Evolutionary conservation across 2,113 vertebrate species (phyloP).

Genomic region (Oxygymnocypris stewartii): DNA sequence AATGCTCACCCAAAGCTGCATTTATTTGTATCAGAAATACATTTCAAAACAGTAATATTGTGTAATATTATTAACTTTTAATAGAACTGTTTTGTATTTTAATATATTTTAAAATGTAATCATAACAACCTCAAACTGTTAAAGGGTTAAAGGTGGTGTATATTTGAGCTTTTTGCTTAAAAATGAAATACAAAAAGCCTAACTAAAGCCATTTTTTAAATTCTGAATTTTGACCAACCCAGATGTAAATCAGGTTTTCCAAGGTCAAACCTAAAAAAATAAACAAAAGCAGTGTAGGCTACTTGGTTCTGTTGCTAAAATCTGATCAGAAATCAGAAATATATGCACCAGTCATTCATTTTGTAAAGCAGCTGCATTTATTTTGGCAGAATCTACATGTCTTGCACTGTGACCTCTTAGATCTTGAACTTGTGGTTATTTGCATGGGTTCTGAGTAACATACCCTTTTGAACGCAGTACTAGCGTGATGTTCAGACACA

Average conservation of each 20-base stretch:
- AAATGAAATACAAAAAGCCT: not conserved
- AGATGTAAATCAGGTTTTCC: not conserved
- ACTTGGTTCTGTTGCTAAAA: not conserved
- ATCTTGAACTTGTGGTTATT: slow-evolving; percentile 8
- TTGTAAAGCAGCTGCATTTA: slow-evolving; percentile 41
- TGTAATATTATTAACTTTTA: no score
- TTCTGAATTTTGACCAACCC: not conserved
- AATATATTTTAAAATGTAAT: no score
- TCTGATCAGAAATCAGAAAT: not conserved
- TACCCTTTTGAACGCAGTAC: slow-evolving; percentile 24
- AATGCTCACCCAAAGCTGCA: no score
- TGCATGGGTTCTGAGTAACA: slow-evolving; percentile 14
- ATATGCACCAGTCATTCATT: slow-evolving; percentile 31
- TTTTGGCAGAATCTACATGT: slow-evolving; percentile 20
- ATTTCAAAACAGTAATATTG: no score
- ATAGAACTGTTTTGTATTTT: no score
- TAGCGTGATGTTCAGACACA: slow-evolving; percentile 11
- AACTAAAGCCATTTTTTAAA: not conserved
- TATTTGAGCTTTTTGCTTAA: not conserved
- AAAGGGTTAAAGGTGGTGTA: not conserved
- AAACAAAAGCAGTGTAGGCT: not conserved
- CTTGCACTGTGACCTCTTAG: slow-evolving; percentile 38
- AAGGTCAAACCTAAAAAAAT: not conserved
- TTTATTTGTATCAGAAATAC: no score
- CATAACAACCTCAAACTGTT: not conserved